Base-by-base conservation (phyloP, 2,797 vertebrate species). In the Mormyrus proboscirostris region DNA sequence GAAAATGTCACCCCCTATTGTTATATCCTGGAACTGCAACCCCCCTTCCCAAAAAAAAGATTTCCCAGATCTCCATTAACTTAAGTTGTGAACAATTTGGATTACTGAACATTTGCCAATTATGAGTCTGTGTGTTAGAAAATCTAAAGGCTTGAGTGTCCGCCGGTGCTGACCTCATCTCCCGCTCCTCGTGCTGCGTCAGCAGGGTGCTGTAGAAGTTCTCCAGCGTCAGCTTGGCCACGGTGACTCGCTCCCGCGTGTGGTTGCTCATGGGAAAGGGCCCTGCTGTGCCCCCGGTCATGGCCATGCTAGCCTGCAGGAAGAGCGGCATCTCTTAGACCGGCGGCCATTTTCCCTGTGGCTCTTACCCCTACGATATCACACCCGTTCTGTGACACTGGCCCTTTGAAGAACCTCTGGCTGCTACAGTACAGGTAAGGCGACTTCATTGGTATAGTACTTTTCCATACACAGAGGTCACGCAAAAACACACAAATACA, bases 131-230 rank as follows among this genome's bases (percentile, higher is more conserved):
- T 16, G 16, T 41, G 73, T 44, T 44, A 86, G 19, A 19, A 41
- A 29, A 51, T 4, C 47, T 8, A 50, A 50, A 51, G n/a, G 19
- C 10, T 6, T 50, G 47, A 44, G 73, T 44, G 73, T 79, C 73
- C 7, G 59, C 1, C 0, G 49, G 14, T 6, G 55, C 41, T 88
- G 94, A 98, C 98, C 99, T 98, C 95, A 96, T 99, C 95, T 99
- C 99, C 3, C 99, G 96, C 95, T 99, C 99, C 93, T 99, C 99
- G 0, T 99, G 98, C 93, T 99, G 99, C 33, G 97, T 95, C 84
- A 99, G 98, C 65, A 99, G 95, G 87, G 98, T 99, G 96, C 98
- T 99, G 95, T 99, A 99, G 95, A 99, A 99, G 95, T 99, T 99
- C 94, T 99, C 98, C 95, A 99, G 92, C 0, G 98, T 99, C 89